Conservation (phyloP, 2,113 vertebrate genomes). For the Emydura subglobosa region DNA sequence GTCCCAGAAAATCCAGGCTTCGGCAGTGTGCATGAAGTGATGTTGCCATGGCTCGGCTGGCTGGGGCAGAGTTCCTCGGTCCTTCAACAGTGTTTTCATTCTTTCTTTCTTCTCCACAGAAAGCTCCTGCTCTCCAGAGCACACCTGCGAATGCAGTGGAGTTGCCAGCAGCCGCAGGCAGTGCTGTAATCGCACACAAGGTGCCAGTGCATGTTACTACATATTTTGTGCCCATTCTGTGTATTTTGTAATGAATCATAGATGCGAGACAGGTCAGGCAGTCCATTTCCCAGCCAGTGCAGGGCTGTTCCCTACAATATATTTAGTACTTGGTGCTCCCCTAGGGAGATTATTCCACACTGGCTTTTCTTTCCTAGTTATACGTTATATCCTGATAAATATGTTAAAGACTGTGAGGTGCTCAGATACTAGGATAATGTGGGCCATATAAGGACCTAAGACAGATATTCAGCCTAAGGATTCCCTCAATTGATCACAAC, state of each 20-base stretch:
- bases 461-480: background rate
- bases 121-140: constrained; percentile 28
- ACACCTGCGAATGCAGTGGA: background rate
- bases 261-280: constrained; percentile 48
- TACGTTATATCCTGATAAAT: constrained; percentile 1
- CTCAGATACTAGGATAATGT: background rate
- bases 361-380: background rate
- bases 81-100: constrained; percentile 22
- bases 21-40: background rate
- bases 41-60: background rate
- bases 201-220: constrained; percentile 58
- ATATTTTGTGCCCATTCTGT: background rate
- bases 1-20: constrained; percentile 33
- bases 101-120: constrained; percentile 16
- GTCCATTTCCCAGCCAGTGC: constrained; percentile 46
- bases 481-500: background rate
- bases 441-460: background rate
- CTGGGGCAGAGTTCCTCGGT: background rate
- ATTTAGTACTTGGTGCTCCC: constrained; percentile 44
- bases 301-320: constrained; percentile 44
- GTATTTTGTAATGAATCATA: constrained; percentile 56
- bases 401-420: background rate
- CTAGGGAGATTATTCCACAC: constrained; percentile 47
- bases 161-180: constrained; percentile 42
- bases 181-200: constrained; percentile 14